Base-by-base conservation (phyloP, 2,888 invertebrate genomes). In the Thera obeliscata region DNA sequence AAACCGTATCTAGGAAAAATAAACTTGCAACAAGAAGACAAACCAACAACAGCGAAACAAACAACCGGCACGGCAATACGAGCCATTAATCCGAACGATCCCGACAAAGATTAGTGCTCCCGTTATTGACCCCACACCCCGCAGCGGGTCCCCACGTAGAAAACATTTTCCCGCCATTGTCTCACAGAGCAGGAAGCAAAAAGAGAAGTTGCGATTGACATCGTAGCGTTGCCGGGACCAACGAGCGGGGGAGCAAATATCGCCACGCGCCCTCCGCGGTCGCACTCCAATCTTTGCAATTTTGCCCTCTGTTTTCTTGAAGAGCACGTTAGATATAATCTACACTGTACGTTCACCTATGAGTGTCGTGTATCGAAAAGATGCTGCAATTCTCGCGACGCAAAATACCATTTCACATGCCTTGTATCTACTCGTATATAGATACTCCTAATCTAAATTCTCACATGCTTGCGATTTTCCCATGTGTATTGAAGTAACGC, bases 21-120 rank as follows among this genome's bases (percentile, higher is more conserved):
- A 83, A 87, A 87, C 85, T 88, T 82, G 77, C 83, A 87, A 87
- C 84, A 85, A 86, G 78, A 78, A 82, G 78, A 85, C 81, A 83
- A 86, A 85, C 81, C 79, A 83, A 86, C 81, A 89, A 87, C 81
- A 86, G 80, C 76, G 84, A 81, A 87, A 87, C 89, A 89, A 90
- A 89, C 89, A 90, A 88, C 88, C 86, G 86, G 86, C 86, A 88
- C 83, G 86, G 88, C 88, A 90, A 89, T 89, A 87, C 89, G 88
- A 90, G 84, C 89, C 89, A 91, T 92, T 92, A 90, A 91, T 91
- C 89, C 87, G 81, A 87, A 87, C 90, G 87, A 91, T 88, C 87
- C 87, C 86, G 86, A 83, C 89, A 87, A 86, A 92, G 91, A 92
- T 91, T 91, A 92, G 87, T 87, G 87, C 86, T 85, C 87, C 86